These are phyloP conservation scores for Leguminivora glycinivorella DNA, from an alignment of 1,140 invertebrate species.

Conservation along the genomic window DNA sequence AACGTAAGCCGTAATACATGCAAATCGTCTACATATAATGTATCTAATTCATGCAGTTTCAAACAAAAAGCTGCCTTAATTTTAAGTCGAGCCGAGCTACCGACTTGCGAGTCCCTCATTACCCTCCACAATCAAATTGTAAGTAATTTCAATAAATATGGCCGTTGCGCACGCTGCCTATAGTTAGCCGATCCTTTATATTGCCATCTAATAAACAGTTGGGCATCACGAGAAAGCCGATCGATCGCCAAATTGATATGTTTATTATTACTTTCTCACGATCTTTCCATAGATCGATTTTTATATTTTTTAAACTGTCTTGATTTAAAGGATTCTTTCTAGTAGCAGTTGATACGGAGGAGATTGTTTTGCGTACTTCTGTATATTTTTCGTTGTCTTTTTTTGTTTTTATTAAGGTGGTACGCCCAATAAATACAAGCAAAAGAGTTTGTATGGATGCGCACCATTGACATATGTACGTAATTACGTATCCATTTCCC, in stretches of 20 bases:
- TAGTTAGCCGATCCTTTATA: constrained; percentile 63
- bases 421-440: too few relatives aligned
- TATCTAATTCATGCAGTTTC: constrained; percentile 65
- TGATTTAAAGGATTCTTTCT: constrained; percentile 6
- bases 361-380: neutral
- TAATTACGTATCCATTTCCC: too few relatives aligned
- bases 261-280: constrained; percentile 77
- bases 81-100: constrained; percentile 64
- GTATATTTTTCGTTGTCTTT: neutral
- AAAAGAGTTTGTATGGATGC: too few relatives aligned
- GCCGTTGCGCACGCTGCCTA: constrained; percentile 48
- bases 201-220: constrained; percentile 73
- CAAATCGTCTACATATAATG: constrained; percentile 63
- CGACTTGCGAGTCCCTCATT: constrained; percentile 65
- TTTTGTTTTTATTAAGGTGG: too few relatives aligned
- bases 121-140: constrained; percentile 70
- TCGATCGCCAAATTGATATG: constrained; percentile 72
- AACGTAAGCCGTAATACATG: constrained; percentile 35
- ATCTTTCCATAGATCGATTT: constrained; percentile 53
- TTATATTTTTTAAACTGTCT: constrained; percentile 36
- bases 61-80: constrained; percentile 69
- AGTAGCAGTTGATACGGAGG: neutral
- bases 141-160: constrained; percentile 77
- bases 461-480: neutral
- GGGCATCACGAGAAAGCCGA: constrained; percentile 72